Conservation (phyloP, 2,797 vertebrate genomes). For the Poliocrania exsul region DNA sequence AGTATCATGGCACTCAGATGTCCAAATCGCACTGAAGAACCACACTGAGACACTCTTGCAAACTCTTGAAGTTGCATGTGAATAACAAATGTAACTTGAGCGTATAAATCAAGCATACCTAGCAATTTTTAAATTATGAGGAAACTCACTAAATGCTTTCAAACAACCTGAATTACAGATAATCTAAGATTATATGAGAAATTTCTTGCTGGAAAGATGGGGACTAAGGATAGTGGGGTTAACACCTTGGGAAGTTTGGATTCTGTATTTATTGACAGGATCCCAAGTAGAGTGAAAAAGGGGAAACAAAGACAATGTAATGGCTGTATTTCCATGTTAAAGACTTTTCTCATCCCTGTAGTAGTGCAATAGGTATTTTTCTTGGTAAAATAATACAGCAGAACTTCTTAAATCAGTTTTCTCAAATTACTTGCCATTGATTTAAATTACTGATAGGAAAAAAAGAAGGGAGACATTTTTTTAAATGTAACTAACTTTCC, state of each 20-base stretch:
- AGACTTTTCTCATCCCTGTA: background rate
- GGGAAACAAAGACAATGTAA: background rate
- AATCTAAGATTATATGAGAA: background rate
- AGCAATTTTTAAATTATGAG: background rate
- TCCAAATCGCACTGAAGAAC: background rate
- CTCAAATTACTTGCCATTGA: conserved; percentile 1
- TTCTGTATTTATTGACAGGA: background rate
- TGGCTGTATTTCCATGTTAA: background rate
- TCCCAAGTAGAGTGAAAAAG: background rate
- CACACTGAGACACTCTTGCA: background rate
- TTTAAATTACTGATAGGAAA: conserved; percentile 7
- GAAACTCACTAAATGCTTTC: background rate
- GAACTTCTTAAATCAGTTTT: background rate
- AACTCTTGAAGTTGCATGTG: conserved; percentile 35
- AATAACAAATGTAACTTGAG: background rate
- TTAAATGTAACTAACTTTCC: conserved; percentile 26
- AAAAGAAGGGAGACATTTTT: background rate
- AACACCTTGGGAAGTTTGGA: background rate
- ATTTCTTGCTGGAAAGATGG: background rate
- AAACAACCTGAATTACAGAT: background rate
- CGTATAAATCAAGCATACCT: background rate
- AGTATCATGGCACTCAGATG: background rate
- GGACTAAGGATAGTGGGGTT: background rate
- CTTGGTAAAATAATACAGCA: background rate
- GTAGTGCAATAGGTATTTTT: conserved; percentile 33